Evolutionary conservation across 2,113 vertebrate genomes (phyloP), one percentile per base, ranked within the genome.

Genomic region (Prolemur simus): DNA sequence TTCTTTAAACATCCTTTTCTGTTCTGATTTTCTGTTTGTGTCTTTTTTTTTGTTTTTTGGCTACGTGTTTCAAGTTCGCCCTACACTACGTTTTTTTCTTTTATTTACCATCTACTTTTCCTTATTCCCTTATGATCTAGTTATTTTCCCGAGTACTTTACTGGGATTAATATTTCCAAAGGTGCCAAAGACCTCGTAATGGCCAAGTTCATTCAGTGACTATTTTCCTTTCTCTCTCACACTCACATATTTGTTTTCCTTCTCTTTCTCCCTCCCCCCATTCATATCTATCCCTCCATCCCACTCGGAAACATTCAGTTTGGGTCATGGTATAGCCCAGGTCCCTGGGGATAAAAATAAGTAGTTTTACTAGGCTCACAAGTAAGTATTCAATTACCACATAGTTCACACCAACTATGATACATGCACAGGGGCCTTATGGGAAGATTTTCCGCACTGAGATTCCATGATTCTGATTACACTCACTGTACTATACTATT

Each of bases 1-100:
- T 89, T 89, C 49, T 4, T 39, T 68, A 76, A 81, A 58, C 71
- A 68, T 47, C 32, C 8, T 90, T 88, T 86, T 27, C 39, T 56
- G 32, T 39, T 88, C 21, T 39, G 83, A 6, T 87, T 87, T 92
- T 89, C 54, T 45, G 12, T 84, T 95, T 88, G 52, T 91, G 58
- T 71, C 21, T 3, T 47, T 88, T 49, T 45, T 93, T 66, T 92
- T 95, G 32, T 77, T 76, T 89, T 87, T 5, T 66, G 68, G 37
- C 45, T 91, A 69, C 60, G 8, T 54, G 20, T 89, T 89, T 95
- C 23, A 73, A 3, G 10, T 95, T 84, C 83, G 20, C 32, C n/a
- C 20, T 87, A 39, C 17, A 80, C 20, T 58, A 5, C 87, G 4
- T 63, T 89, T 92, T 92, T 87, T n/a, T 47, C 18, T 66, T 87